Percentiles rank a stretch among this genome's conserved stretches.
Evolutionary conservation across 2,888 invertebrate genomes (phyloP).

Genomic region (Punctoribates punctum): DNA sequence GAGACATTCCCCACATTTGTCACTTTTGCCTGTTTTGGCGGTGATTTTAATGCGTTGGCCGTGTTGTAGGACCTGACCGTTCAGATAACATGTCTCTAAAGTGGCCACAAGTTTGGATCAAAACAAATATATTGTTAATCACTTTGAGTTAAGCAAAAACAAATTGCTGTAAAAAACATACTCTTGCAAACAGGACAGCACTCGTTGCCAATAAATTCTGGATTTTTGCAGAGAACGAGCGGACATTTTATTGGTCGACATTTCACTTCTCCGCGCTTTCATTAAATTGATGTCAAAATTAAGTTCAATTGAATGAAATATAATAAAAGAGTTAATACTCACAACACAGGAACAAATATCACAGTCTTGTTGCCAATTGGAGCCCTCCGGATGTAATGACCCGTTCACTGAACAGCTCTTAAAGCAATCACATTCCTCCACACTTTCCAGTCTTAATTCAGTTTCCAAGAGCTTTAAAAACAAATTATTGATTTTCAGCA

Average conservation of each 20-base stretch:
- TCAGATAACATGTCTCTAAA: slow-evolving; percentile 40
- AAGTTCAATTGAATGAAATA: slow-evolving; percentile 38
- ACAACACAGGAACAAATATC: slow-evolving; percentile 83
- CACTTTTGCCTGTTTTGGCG: slow-evolving; percentile 9
- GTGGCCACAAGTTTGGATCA: slow-evolving; percentile 13
- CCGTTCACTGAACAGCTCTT: slow-evolving; percentile 79
- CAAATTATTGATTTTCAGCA: background rate
- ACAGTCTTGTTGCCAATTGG: slow-evolving; percentile 78
- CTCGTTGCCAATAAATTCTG: slow-evolving; percentile 69
- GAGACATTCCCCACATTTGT: slow-evolving; percentile 26
- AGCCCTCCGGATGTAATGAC: slow-evolving; percentile 74
- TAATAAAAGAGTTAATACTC: slow-evolving; percentile 52
- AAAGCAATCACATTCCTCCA: slow-evolving; percentile 86
- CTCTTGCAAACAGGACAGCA: slow-evolving; percentile 83
- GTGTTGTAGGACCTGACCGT: slow-evolving; percentile 33
- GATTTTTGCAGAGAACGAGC: slow-evolving; percentile 69
- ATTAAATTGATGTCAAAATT: background rate
- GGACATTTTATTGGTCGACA: slow-evolving; percentile 79
- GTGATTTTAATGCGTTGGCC: slow-evolving; percentile 29
- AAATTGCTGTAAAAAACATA: slow-evolving; percentile 55
- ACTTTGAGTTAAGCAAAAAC: background rate
- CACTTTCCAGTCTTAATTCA: slow-evolving; percentile 69
- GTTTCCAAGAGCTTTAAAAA: slow-evolving; percentile 68
- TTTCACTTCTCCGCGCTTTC: slow-evolving; percentile 75
- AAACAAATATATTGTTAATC: slow-evolving; percentile 22